phyloP scores from a whole-genome alignment of 1,140 invertebrate species.

The Macrostomum lignano region DNA sequence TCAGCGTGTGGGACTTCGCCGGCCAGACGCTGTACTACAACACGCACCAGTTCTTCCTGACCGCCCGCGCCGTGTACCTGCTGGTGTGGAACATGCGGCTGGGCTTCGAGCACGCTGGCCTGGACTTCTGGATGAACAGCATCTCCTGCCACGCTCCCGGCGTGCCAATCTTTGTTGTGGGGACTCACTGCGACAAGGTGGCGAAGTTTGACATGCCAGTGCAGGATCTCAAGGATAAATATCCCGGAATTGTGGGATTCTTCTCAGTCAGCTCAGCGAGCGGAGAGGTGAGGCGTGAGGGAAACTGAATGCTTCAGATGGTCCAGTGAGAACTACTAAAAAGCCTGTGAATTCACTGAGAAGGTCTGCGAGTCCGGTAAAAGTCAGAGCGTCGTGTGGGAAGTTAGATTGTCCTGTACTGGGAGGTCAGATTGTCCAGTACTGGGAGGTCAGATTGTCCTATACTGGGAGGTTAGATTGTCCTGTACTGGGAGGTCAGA shows the following conservation, averaged over 20 bases:
- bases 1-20: slow-evolving; percentile 11
- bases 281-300: slow-evolving; percentile 12
- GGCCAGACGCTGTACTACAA: slow-evolving; percentile 13
- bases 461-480: too few relatives aligned
- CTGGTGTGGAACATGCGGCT: slow-evolving; percentile 24
- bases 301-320: too few relatives aligned
- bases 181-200: slow-evolving; percentile 8
- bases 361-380: too few relatives aligned
- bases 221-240: slow-evolving; percentile 12
- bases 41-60: slow-evolving; percentile 11
- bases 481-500: too few relatives aligned
- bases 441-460: too few relatives aligned
- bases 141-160: slow-evolving; percentile 23
- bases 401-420: too few relatives aligned
- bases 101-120: slow-evolving; percentile 18
- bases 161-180: slow-evolving; percentile 14
- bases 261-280: slow-evolving; percentile 17
- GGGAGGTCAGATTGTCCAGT: too few relatives aligned
- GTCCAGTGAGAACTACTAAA: too few relatives aligned
- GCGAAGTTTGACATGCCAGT: slow-evolving; percentile 12
- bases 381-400: too few relatives aligned
- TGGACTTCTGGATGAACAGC: slow-evolving; percentile 18
- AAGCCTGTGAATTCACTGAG: too few relatives aligned
- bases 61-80: slow-evolving; percentile 20
- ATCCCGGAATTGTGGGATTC: slow-evolving; percentile 18